phyloP scores from a whole-genome alignment of 2,888 invertebrate species.

The Plagiodera versicolora region DNA sequence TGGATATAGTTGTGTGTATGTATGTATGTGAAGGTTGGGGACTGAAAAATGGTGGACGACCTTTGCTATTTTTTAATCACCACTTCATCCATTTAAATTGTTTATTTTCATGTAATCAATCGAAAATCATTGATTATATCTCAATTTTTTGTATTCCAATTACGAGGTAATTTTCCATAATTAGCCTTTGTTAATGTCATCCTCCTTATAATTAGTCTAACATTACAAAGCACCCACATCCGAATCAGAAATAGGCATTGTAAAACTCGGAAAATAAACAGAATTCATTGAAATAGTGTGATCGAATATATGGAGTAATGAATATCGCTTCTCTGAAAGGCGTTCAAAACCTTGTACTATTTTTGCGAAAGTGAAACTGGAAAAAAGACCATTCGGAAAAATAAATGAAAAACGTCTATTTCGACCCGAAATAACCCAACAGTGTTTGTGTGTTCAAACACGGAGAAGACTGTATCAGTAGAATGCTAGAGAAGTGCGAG shows the following conservation, averaged over 20 bases:
- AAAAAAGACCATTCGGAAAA: constrained; percentile 18
- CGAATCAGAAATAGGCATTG: background rate
- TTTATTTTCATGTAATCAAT: too few species aligned
- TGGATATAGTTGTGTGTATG: too few species aligned
- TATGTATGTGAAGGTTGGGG: too few species aligned
- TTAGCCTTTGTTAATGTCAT: too few species aligned
- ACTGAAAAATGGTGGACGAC: too few species aligned
- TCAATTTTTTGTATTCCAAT: too few species aligned
- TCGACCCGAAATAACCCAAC: constrained; percentile 17
- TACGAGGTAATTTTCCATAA: too few species aligned
- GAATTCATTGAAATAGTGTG: background rate
- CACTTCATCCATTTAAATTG: too few species aligned
- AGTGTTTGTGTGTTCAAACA: constrained; percentile 21
- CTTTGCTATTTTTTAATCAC: too few species aligned
- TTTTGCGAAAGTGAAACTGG: constrained; percentile 26
- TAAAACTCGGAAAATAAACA: background rate
- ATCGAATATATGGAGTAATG: constrained; percentile 14
- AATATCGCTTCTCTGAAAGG: background rate
- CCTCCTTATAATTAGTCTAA: too few species aligned
- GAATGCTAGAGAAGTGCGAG: constrained; percentile 24
- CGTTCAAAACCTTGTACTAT: constrained; percentile 9
- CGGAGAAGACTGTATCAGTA: constrained; percentile 22
- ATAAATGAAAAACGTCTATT: constrained; percentile 10
- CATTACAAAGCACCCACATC: background rate
- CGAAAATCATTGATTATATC: too few species aligned